phyloP scores from a whole-genome alignment of 2,888 invertebrate species.

The Galerucella pusilla region DNA sequence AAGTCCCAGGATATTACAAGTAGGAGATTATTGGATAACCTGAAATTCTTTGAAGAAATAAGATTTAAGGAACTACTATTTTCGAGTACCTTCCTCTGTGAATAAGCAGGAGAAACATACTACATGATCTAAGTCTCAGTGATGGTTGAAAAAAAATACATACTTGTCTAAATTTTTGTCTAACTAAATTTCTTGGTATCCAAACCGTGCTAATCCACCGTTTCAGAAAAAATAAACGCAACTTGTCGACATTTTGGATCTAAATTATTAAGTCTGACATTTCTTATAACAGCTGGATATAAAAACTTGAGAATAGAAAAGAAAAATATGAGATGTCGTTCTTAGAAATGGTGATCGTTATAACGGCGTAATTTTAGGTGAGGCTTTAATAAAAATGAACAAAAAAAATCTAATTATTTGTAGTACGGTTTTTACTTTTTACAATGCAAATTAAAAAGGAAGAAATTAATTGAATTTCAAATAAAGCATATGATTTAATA shows the following conservation, averaged over 20 bases:
- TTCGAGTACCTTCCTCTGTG: no score
- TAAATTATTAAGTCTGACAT: constrained; percentile 50
- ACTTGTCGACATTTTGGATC: constrained; percentile 46
- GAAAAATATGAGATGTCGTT: constrained; percentile 21
- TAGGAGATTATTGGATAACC: no score
- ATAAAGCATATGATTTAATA: no score
- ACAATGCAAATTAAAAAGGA: no score
- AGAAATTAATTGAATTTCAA: no score
- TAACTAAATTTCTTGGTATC: background rate
- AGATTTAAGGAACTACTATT: no score
- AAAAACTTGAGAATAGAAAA: constrained; percentile 25
- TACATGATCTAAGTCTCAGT: background rate
- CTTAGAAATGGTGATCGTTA: constrained; percentile 18
- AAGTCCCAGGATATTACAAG: no score
- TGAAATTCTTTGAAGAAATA: no score
- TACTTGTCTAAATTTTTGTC: background rate
- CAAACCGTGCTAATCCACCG: constrained; percentile 9
- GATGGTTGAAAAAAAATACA: background rate
- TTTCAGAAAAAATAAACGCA: constrained; percentile 34
- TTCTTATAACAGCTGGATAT: constrained; percentile 44
- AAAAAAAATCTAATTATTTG: background rate
- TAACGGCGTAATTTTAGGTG: constrained; percentile 10
- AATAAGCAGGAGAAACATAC: no score
- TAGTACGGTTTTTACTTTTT: background rate
- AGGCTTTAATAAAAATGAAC: constrained; percentile 2